Base-by-base conservation (phyloP, 2,113 vertebrate genomes). In the Callopanchax toddi region DNA sequence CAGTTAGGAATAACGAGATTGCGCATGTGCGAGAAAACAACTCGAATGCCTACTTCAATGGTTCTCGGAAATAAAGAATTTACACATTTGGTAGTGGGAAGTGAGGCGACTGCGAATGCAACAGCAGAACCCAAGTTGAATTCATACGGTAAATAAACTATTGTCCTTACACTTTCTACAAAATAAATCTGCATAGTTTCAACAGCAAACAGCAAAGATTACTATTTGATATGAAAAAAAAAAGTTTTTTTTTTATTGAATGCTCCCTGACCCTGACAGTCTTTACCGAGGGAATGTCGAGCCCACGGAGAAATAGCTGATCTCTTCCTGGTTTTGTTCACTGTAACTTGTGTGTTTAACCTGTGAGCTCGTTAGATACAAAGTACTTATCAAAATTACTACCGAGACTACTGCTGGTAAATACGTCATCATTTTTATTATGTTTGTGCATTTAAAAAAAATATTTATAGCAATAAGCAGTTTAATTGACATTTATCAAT, bases 1-100 rank as follows among this genome's bases (percentile, higher is more conserved):
- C 78, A 80, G 45, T 39, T 9, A 12, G 62, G 72, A 16, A 53
- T 3, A 0, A 18, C 1, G 1, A 11, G 0, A 58, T 37, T 66
- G 85, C 83, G 80, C 86, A 78, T 87, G 86, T 15, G 59, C 73
- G 56, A 44, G 9, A 0, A 10, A n/a, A 15, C 21, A n/a, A 10
- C 2, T 4, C 1, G 11, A 11, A 51, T 18, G 74, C 2, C 12
- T 11, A 32, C 25, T 83, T 76, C 50, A 58, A 0, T 5, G 8
- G 9, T 1, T 39, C 20, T 72, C 17, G 40, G 57, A 53, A 49
- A 67, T n/a, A 32, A 16, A 10, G 3, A 2, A 0, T 6, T 16
- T 23, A 67, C 11, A n/a, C 1, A n/a, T n/a, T n/a, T 0, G 1
- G 4, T 4, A 3, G 2, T 22, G 3, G 15, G 11, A 4, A 15